A percentile compares a stretch with the other conserved stretches of the same genome.
phyloP scores from a whole-genome alignment of 1,140 invertebrate species.

The Cyphomyrmex costatus region DNA sequence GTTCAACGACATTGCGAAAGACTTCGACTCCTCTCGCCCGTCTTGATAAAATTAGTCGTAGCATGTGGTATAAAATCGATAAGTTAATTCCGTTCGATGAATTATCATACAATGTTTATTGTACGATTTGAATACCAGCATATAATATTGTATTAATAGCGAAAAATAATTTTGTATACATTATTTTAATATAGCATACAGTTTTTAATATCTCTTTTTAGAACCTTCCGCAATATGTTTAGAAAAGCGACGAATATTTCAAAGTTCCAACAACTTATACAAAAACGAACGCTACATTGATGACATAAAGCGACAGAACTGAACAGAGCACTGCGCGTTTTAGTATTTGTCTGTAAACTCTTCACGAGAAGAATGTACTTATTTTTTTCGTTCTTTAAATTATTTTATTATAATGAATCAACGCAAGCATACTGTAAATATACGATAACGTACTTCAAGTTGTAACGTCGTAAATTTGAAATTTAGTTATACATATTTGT shows the following conservation, averaged over 20 bases:
- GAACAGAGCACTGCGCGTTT: neutral
- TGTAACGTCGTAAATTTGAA: neutral
- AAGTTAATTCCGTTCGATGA: neutral
- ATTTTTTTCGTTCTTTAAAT: neutral
- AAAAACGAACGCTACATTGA: neutral
- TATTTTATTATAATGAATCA: too few relatives aligned
- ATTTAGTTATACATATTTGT: neutral
- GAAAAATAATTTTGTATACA: neutral
- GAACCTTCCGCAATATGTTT: neutral
- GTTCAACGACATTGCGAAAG: slow-evolving; percentile 4
- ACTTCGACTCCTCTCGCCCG: neutral
- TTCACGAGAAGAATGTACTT: neutral
- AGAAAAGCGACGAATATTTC: neutral
- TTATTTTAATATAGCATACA: neutral
- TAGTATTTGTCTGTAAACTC: neutral
- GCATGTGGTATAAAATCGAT: neutral
- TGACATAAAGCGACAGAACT: neutral
- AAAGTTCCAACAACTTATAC: neutral
- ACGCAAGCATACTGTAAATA: too few relatives aligned
- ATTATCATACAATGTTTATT: slow-evolving; percentile 27
- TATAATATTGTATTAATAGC: too few relatives aligned
- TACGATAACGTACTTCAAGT: neutral
- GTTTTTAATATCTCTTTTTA: neutral
- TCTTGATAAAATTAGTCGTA: neutral
- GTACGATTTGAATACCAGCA: neutral